Evolutionary conservation across 2,113 vertebrate genomes (phyloP).

Genomic region (Neolamprologus longior): DNA sequence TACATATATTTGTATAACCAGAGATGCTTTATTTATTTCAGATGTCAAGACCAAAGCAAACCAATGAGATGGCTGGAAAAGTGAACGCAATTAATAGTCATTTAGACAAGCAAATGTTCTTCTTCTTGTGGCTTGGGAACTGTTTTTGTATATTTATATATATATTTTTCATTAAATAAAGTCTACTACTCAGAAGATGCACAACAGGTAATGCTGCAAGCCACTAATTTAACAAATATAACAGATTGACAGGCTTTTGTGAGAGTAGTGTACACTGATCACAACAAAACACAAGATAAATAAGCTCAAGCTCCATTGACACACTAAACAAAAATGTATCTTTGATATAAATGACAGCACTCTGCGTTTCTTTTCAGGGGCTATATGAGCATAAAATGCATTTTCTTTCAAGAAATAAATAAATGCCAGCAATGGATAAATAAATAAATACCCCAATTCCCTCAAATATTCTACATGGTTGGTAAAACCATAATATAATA

Average conservation of each 20-base stretch:
- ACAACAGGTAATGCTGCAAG: conserved; percentile 27
- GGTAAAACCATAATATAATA: conserved; percentile 50
- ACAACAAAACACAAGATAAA: conserved; percentile 68
- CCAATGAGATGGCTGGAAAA: neutral
- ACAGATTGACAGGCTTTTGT: conserved; percentile 51
- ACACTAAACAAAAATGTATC: conserved; percentile 40
- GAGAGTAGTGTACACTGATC: conserved; percentile 51
- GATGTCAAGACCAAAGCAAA: conserved; percentile 4
- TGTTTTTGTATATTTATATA: neutral
- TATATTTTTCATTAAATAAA: neutral
- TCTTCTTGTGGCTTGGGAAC: conserved; percentile 17
- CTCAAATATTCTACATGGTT: conserved; percentile 31
- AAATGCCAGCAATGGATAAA: conserved; percentile 44
- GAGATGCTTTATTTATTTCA: conserved; percentile 3
- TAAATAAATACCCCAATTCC: conserved; percentile 31
- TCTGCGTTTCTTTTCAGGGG: conserved; percentile 39
- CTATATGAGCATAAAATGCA: conserved; percentile 35
- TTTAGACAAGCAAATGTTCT: conserved; percentile 1
- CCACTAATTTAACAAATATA: conserved; percentile 39
- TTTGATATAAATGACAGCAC: conserved; percentile 43
- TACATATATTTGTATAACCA: neutral
- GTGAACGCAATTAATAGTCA: neutral
- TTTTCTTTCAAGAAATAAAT: conserved; percentile 42
- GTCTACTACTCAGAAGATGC: conserved; percentile 39
- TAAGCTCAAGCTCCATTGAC: conserved; percentile 51